Percentiles rank a stretch among this genome's conserved stretches.
phyloP scores from a whole-genome alignment of 2,113 vertebrate species.

The Forbesichthys papilliferus region DNA sequence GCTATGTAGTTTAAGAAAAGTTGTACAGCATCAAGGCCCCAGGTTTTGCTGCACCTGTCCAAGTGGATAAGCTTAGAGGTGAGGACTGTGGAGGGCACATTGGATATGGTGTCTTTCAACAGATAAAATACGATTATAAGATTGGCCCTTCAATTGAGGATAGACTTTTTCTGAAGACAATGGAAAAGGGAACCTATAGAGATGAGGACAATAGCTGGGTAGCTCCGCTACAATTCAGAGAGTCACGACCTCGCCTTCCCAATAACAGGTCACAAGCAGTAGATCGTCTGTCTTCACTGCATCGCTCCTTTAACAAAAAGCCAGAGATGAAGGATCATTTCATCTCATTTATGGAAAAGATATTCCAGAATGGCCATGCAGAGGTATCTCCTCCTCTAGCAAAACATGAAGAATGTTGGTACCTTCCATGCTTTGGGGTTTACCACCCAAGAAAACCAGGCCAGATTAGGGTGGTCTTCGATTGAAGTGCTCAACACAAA shows the following conservation, averaged over 20 bases:
- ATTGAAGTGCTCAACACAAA: constrained; percentile 11
- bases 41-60: no score
- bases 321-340: constrained; percentile 3
- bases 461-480: background rate
- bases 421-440: constrained; percentile 1
- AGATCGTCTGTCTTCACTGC: background rate
- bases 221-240: constrained; percentile 5
- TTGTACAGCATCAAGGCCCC: no score
- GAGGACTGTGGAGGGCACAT: background rate
- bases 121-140: background rate
- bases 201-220: constrained; percentile 20
- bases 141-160: background rate
- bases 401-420: constrained; percentile 17
- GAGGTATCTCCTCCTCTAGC: constrained; percentile 7
- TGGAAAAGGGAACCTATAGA: constrained; percentile 3
- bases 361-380: background rate
- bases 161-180: background rate
- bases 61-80: background rate
- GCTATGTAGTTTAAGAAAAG: no score
- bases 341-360: constrained; percentile 19
- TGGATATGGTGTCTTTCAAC: background rate
- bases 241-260: constrained; percentile 3
- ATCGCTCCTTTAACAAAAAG: background rate
- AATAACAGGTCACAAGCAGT: constrained; percentile 7
- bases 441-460: constrained; percentile 12